Conservation (phyloP, 2,113 vertebrate genomes). For the Atrichornis clamosus region DNA sequence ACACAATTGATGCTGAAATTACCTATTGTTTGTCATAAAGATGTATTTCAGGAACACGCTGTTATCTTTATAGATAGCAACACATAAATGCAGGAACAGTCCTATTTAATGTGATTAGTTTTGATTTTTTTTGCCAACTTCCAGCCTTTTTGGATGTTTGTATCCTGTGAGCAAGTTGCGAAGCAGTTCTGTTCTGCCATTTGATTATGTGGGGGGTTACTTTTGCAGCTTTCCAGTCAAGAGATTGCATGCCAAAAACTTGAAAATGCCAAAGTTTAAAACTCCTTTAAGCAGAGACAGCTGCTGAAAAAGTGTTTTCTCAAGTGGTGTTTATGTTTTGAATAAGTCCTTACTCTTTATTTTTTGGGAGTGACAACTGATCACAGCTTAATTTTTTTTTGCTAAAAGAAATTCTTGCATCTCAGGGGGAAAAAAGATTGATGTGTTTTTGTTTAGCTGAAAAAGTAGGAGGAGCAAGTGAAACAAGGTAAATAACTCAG, state of each 20-base stretch:
- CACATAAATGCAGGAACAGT: background rate
- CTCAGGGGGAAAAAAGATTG: background rate
- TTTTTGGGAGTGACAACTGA: background rate
- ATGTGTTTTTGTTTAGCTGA: background rate
- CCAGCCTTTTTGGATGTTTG: background rate
- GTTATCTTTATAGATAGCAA: background rate
- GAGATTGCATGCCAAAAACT: background rate
- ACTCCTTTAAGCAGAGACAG: background rate
- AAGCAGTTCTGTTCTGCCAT: background rate
- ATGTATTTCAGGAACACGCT: background rate
- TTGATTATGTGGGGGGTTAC: background rate
- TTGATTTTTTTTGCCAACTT: background rate
- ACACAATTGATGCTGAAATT: background rate
- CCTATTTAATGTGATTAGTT: background rate
- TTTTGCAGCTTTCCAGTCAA: background rate
- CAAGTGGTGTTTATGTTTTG: background rate
- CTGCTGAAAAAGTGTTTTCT: background rate
- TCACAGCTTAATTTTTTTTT: background rate
- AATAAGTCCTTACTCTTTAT: background rate
- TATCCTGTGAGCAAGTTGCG: background rate
- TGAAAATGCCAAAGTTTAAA: background rate
- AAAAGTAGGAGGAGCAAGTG: background rate
- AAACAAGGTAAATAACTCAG: background rate
- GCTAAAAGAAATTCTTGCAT: background rate
- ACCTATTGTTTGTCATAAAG: background rate